phyloP scores from a whole-genome alignment of 2,888 invertebrate genomes.

The Zeuzera pyrina region DNA sequence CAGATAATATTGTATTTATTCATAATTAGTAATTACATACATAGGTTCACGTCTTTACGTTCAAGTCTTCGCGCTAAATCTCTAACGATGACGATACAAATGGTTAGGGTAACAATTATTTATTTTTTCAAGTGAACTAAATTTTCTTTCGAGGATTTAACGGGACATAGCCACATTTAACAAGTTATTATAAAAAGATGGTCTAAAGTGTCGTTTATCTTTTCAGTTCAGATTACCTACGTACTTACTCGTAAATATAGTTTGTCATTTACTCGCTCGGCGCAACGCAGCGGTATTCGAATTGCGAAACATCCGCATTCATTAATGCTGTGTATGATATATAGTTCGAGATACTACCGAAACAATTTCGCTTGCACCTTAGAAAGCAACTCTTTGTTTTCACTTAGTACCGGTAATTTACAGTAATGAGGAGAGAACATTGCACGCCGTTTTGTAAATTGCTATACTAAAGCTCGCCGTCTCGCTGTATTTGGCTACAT shows the following conservation, averaged over 20 bases:
- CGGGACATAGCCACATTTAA: too few relatives aligned
- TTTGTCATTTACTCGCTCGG: neutral
- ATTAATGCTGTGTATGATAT: conserved; percentile 40
- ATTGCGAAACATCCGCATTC: conserved; percentile 49
- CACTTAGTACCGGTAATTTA: conserved; percentile 53
- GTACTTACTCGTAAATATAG: neutral
- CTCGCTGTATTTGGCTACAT: conserved; percentile 34
- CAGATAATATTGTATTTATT: too few relatives aligned
- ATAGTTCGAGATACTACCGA: conserved; percentile 31
- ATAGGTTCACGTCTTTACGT: too few relatives aligned
- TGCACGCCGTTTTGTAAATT: conserved; percentile 51
- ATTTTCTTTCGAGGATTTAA: too few relatives aligned
- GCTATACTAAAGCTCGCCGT: conserved; percentile 32
- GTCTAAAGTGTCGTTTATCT: neutral
- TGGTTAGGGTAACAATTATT: too few relatives aligned
- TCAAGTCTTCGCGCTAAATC: too few relatives aligned
- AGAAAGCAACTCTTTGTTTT: conserved; percentile 67
- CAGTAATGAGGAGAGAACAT: conserved; percentile 60
- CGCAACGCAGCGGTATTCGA: too few relatives aligned
- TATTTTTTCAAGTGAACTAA: too few relatives aligned
- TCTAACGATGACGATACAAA: too few relatives aligned
- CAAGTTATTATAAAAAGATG: too few relatives aligned
- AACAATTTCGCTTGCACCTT: conserved; percentile 52
- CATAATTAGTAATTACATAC: too few relatives aligned
- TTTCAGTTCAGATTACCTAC: neutral